Evolutionary conservation across 2,888 invertebrate genomes (phyloP).

Genomic region (Orchesellides sinensis): DNA sequence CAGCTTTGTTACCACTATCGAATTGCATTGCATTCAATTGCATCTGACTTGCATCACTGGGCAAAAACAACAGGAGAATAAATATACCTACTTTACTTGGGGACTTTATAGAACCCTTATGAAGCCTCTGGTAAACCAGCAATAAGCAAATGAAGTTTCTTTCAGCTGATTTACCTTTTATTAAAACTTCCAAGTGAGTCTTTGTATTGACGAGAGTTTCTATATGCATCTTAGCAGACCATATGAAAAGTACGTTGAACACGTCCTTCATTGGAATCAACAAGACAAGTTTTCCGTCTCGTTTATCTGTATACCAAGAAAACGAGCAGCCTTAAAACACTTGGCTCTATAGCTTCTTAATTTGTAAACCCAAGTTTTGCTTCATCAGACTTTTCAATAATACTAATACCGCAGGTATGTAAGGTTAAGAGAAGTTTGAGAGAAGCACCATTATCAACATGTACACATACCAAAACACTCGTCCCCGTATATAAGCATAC

Average conservation of each 20-base stretch:
- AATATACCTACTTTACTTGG: not conserved
- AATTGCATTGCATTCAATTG: not conserved
- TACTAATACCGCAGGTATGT: conserved; percentile 8
- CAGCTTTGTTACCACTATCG: not conserved
- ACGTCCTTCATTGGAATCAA: conserved; percentile 30
- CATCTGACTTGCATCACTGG: conserved; percentile 5
- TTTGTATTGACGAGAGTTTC: too few relatives aligned
- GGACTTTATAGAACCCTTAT: too few relatives aligned
- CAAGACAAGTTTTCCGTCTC: conserved; percentile 51
- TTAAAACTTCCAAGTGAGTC: not conserved
- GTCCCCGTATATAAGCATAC: not conserved
- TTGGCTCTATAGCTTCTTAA: conserved; percentile 19
- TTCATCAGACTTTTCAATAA: conserved; percentile 37
- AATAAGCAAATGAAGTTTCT: not conserved
- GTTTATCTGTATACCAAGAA: not conserved
- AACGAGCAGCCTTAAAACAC: conserved; percentile 26
- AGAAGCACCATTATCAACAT: not conserved
- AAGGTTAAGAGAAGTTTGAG: conserved; percentile 8
- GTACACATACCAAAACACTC: not conserved
- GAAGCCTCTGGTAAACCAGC: too few relatives aligned
- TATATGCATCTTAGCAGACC: too few relatives aligned
- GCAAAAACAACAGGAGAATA: not conserved
- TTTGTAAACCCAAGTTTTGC: too few relatives aligned
- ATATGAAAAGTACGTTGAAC: not conserved
- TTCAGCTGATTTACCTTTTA: conserved; percentile 32